phyloP scores from a whole-genome alignment of 2,113 vertebrate genomes.

The Cichladusa arquata region DNA sequence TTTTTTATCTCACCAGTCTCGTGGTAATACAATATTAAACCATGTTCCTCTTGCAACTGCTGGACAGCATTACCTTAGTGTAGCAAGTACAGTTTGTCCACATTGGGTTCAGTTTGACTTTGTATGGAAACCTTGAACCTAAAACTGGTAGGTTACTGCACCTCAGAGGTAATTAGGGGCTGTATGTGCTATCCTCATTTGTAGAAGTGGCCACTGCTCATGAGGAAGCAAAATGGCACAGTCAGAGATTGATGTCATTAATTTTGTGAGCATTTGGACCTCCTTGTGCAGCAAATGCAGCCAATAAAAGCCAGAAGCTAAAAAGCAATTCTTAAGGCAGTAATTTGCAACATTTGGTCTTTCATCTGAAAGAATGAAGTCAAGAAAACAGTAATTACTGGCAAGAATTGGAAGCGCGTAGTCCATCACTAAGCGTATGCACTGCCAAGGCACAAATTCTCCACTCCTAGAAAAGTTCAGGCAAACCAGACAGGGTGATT shows the following conservation, averaged over 20 bases:
- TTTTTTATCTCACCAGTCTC: not conserved
- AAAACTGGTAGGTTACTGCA: not conserved
- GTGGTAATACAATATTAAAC: not conserved
- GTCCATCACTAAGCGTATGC: not conserved
- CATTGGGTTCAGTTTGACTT: not conserved
- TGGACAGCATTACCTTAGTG: not conserved
- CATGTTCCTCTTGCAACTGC: not conserved
- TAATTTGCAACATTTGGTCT: not conserved
- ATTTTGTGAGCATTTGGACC: not conserved
- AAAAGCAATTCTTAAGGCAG: not conserved
- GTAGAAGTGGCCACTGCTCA: not conserved
- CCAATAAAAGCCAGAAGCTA: slow-evolving; percentile 14
- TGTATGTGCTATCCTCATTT: not conserved
- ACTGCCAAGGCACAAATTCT: not conserved
- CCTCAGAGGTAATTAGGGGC: not conserved
- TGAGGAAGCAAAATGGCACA: not conserved
- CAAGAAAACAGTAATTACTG: not conserved
- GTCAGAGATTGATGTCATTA: not conserved
- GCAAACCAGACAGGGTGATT: not conserved
- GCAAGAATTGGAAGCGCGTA: not conserved
- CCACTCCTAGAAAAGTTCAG: not conserved
- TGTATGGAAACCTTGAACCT: not conserved
- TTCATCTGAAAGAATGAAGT: not conserved
- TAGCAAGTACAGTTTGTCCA: not conserved
- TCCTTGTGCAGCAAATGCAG: not conserved